Evolutionary conservation across 2,888 invertebrate genomes (phyloP).

Genomic region (Hyppa rectilinea): DNA sequence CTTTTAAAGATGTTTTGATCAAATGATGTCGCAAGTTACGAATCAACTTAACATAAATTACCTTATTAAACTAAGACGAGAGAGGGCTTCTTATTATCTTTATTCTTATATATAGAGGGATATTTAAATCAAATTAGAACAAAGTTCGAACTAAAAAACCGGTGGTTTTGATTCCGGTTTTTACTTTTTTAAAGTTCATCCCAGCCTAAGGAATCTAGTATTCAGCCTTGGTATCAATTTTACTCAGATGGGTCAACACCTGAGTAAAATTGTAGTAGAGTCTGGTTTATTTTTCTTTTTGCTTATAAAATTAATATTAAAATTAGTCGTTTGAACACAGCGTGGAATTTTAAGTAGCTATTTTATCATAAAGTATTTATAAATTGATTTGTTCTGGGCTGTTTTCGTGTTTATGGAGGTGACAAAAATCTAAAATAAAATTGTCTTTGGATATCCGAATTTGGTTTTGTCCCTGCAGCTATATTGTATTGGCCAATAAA

Average conservation of each 20-base stretch:
- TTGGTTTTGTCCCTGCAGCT: no score
- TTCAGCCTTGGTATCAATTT: conserved; percentile 66
- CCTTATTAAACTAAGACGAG: conserved; percentile 24
- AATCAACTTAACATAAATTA: background rate
- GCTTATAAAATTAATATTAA: conserved; percentile 44
- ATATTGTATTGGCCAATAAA: no score
- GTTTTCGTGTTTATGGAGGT: background rate
- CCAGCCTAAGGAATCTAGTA: conserved; percentile 58
- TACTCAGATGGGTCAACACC: no score
- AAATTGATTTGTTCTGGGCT: background rate
- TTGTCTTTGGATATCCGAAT: no score
- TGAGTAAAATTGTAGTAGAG: no score
- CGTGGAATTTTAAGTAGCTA: conserved; percentile 41
- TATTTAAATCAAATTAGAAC: conserved; percentile 48
- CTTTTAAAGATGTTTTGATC: background rate
- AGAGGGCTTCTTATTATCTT: conserved; percentile 38
- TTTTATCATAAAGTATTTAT: background rate
- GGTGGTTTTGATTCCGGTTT: conserved; percentile 74
- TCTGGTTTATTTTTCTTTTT: conserved; percentile 57
- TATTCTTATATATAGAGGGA: no score
- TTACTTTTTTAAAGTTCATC: conserved; percentile 66
- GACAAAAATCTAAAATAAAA: background rate
- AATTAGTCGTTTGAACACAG: conserved; percentile 23
- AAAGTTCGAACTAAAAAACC: conserved; percentile 55
- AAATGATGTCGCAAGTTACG: conserved; percentile 36